Conservation (phyloP, 30 jellyfish, hydroid and myxozoan species). For the Rhopilema esculentum region DNA sequence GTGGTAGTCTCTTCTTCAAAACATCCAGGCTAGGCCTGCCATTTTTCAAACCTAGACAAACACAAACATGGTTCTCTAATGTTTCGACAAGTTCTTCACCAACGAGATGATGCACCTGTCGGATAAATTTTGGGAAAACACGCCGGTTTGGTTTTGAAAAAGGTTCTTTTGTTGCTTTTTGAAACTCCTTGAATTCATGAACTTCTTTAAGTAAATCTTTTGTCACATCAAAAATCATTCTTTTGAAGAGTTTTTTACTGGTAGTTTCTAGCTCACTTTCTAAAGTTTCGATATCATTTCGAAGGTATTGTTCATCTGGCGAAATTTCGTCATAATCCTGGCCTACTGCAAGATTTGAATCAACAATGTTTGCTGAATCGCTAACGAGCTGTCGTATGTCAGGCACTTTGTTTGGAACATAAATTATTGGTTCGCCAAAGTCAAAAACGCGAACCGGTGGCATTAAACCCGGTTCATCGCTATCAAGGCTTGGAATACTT, state of each 20-base stretch:
- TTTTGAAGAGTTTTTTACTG: slow-evolving; percentile 64
- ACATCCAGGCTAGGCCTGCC: slow-evolving; percentile 92
- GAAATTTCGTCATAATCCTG: slow-evolving; percentile 37
- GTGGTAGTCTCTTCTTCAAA: slow-evolving; percentile 90
- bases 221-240: slow-evolving; percentile 87
- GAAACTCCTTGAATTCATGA: slow-evolving; percentile 67
- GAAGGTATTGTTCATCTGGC: slow-evolving; percentile 54
- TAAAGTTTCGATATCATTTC: slow-evolving; percentile 4
- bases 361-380: slow-evolving; percentile 66
- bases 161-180: slow-evolving; percentile 69
- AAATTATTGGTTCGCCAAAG: slow-evolving; percentile 51
- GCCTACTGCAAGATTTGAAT: slow-evolving; percentile 22
- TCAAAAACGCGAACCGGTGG: slow-evolving; percentile 78
- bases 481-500: slow-evolving; percentile 39
- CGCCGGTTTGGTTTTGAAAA: slow-evolving; percentile 81
- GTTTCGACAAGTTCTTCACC: slow-evolving; percentile 73
- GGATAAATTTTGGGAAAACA: slow-evolving; percentile 87
- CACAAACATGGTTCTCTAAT: slow-evolving; percentile 78
- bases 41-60: slow-evolving; percentile 72
- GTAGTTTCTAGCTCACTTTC: slow-evolving; percentile 59
- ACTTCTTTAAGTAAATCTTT: slow-evolving; percentile 78
- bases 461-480: slow-evolving; percentile 42
- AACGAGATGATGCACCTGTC: slow-evolving; percentile 68
- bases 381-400: slow-evolving; percentile 68
- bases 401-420: slow-evolving; percentile 74